phyloP scores from a whole-genome alignment of 2,888 invertebrate species.

The Hyles lineata region DNA sequence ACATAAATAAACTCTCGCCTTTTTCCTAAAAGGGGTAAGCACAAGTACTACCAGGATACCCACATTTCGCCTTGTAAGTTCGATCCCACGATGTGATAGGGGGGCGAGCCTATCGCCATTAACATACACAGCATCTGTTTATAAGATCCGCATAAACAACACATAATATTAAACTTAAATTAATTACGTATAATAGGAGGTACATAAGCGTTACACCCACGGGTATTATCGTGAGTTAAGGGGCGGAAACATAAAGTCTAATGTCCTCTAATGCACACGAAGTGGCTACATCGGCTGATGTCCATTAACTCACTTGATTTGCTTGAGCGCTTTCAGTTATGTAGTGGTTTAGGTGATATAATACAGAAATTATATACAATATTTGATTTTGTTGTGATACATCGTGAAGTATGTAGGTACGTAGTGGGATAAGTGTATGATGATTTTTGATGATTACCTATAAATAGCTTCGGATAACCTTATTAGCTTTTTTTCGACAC shows the following conservation, averaged over 20 bases:
- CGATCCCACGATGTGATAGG: too few species aligned
- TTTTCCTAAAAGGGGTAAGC: too few species aligned
- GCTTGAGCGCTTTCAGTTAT: not conserved
- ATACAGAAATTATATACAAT: not conserved
- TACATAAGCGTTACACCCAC: not conserved
- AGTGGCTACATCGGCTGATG: conserved; percentile 21
- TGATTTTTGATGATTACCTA: too few species aligned
- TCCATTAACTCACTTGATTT: conserved; percentile 25
- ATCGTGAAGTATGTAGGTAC: too few species aligned
- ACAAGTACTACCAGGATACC: too few species aligned
- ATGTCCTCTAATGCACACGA: conserved; percentile 32
- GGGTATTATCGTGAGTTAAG: conserved; percentile 28
- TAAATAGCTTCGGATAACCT: too few species aligned
- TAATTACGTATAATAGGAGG: not conserved
- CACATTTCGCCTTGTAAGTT: not conserved
- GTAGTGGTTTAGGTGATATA: not conserved
- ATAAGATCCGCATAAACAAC: not conserved
- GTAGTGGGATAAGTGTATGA: too few species aligned
- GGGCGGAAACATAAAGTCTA: conserved; percentile 30
- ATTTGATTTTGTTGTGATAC: too few species aligned
- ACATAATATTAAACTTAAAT: not conserved
- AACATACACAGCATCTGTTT: not conserved
- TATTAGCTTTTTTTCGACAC: too few species aligned
- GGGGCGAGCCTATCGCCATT: too few species aligned
- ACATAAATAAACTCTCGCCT: too few species aligned